Conservation (phyloP, 2,113 vertebrate genomes). For the Crotalus horridus region DNA sequence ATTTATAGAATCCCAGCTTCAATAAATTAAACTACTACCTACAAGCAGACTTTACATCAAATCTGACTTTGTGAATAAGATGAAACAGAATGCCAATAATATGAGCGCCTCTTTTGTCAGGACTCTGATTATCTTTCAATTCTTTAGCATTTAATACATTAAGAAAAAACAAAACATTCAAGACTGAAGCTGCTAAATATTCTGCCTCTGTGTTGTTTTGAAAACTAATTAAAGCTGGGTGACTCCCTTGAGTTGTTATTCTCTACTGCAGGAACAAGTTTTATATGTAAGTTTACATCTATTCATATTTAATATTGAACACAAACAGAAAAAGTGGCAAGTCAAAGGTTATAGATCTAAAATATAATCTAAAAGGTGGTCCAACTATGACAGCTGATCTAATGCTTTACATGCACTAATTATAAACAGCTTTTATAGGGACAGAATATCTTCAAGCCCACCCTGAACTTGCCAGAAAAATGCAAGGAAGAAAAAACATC, state of each 20-base stretch:
- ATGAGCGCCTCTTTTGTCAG: background rate
- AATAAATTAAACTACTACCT: background rate
- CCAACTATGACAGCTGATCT: background rate
- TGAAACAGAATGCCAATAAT: background rate
- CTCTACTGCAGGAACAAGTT: conserved; percentile 35
- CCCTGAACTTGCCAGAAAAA: background rate
- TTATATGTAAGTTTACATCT: conserved; percentile 39
- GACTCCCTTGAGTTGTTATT: conserved; percentile 47
- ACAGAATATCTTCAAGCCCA: background rate
- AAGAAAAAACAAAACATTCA: background rate
- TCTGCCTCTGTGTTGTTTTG: conserved; percentile 43
- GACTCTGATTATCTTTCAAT: background rate
- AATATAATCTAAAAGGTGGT: background rate
- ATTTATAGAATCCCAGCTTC: background rate
- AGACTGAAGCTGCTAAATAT: conserved; percentile 1
- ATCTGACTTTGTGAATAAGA: background rate
- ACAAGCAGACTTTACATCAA: background rate
- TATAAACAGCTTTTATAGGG: background rate
- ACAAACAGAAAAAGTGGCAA: background rate
- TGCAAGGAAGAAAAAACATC: background rate
- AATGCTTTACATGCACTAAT: background rate
- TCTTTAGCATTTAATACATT: background rate
- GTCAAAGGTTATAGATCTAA: background rate
- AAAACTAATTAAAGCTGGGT: conserved; percentile 56
- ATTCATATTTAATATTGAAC: conserved; percentile 14